Evolutionary conservation across 2,888 invertebrate species (phyloP).

Genomic region (Parascotia fuliginaria): DNA sequence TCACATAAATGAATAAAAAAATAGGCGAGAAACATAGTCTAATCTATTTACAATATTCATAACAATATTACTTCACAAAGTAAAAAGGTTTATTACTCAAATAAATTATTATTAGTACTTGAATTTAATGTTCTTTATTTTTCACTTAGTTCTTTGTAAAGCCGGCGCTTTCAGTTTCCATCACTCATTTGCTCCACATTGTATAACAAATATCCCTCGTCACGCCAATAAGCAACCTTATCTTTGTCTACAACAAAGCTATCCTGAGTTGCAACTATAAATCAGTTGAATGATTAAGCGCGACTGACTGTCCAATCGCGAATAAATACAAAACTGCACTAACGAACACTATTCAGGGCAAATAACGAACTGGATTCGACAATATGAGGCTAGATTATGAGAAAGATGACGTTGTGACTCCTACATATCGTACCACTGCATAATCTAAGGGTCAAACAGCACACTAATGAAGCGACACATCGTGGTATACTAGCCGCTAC

Average conservation of each 20-base stretch:
- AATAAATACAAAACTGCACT: conserved; percentile 73
- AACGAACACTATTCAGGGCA: conserved; percentile 78
- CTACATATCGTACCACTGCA: conserved; percentile 33
- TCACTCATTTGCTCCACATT: conserved; percentile 28
- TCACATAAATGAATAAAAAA: no score
- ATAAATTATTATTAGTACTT: no score
- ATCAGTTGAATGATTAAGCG: conserved; percentile 69
- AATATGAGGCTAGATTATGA: conserved; percentile 57
- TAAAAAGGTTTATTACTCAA: no score
- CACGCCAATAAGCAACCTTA: conserved; percentile 24
- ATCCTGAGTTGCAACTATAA: conserved; percentile 45
- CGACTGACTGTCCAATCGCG: conserved; percentile 64
- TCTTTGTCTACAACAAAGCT: conserved; percentile 23
- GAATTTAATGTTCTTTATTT: no score
- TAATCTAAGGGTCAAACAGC: not conserved
- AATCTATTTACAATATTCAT: no score
- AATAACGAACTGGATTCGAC: conserved; percentile 58
- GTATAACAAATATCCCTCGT: conserved; percentile 27
- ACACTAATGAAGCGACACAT: not conserved
- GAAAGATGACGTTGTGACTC: conserved; percentile 45
- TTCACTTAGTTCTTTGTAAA: no score
- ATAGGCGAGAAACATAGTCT: no score
- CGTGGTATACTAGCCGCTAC: no score
- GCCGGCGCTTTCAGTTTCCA: conserved; percentile 17
- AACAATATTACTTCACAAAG: no score